Conservation (phyloP, 2,888 invertebrate species). For the Encarsia formosa region DNA sequence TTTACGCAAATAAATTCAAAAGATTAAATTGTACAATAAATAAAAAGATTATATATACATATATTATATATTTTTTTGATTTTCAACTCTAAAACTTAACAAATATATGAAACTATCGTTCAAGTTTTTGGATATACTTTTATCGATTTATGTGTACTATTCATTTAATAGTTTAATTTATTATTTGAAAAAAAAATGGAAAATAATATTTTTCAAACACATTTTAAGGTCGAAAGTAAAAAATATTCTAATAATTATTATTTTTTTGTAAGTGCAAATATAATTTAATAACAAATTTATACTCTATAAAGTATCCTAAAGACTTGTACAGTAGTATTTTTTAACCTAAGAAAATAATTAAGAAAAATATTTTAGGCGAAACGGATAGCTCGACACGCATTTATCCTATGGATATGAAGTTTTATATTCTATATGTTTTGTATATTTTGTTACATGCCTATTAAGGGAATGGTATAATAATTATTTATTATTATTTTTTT, state of each 20-base stretch:
- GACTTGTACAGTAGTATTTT: no score
- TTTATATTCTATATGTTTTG: conserved; percentile 39
- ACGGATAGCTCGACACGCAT: conserved; percentile 28
- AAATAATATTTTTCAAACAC: not conserved
- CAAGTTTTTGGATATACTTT: conserved; percentile 17
- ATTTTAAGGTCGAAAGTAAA: no score
- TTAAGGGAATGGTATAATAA: conserved; percentile 23
- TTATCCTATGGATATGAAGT: conserved; percentile 30
- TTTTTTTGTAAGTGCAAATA: no score
- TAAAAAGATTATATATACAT: not conserved
- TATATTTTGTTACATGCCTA: conserved; percentile 36
- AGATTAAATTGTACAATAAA: not conserved
- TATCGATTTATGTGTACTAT: no score
- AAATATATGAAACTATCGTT: conserved; percentile 11
- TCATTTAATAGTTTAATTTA: not conserved
- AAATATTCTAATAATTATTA: no score
- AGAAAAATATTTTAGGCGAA: conserved; percentile 22
- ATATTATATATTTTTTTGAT: not conserved
- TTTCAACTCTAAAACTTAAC: not conserved
- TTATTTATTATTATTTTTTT: conserved; percentile 19
- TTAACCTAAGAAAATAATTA: not conserved
- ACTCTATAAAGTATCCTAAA: no score
- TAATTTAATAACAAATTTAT: no score
- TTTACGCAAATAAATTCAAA: not conserved
- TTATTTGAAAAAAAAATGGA: not conserved